These are phyloP conservation scores for Halisarca cf. caerulea DNA, from an alignment of 37 sponge, comb jelly and placozoan species.

Conservation along the genomic window DNA sequence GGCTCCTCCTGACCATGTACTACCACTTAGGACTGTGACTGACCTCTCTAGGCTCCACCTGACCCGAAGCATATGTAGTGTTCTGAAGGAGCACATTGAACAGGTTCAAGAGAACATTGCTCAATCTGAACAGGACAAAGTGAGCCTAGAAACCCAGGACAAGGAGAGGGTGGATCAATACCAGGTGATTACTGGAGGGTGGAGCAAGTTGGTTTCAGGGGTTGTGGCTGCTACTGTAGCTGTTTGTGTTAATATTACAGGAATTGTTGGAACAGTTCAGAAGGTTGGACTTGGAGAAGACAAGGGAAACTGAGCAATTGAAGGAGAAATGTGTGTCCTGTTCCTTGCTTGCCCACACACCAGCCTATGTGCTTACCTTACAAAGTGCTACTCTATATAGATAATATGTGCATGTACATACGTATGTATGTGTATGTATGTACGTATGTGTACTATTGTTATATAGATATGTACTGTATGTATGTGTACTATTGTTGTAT, in stretches of 20 bases:
- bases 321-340: conserved; percentile 40
- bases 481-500: too few relatives aligned
- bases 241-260: conserved; percentile 18
- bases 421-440: too few relatives aligned
- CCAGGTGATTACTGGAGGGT: conserved; percentile 24
- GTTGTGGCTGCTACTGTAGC: too few relatives aligned
- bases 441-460: too few relatives aligned
- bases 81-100: conserved; percentile 77
- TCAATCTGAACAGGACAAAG: conserved; percentile 51
- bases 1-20: too few relatives aligned
- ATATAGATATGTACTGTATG: too few relatives aligned
- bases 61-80: conserved; percentile 84
- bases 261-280: conserved; percentile 41
- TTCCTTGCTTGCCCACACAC: too few relatives aligned
- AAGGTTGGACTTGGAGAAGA: conserved; percentile 28
- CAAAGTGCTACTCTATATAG: neutral
- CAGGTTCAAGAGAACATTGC: conserved; percentile 54
- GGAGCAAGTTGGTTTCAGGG: too few relatives aligned
- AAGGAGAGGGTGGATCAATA: conserved; percentile 26
- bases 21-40: too few relatives aligned
- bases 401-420: neutral
- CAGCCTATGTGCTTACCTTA: neutral
- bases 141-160: conserved; percentile 21
- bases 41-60: conserved; percentile 63
- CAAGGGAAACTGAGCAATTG: neutral